Evolutionary conservation across 2,888 invertebrate species (phyloP).

Genomic region (Diploptera punctata): DNA sequence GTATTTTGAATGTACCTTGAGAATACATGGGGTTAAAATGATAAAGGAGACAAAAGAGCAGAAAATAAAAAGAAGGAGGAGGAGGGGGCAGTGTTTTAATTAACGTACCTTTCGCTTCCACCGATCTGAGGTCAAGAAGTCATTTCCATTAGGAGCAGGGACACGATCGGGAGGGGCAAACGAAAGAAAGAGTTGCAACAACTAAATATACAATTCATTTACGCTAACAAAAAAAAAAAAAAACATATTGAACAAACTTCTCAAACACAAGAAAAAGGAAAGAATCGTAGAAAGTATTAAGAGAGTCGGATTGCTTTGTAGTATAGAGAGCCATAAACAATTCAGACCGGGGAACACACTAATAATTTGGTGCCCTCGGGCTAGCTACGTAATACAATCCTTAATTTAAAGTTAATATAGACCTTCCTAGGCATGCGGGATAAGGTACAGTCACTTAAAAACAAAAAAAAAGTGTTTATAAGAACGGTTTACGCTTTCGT

Average conservation of each 20-base stretch:
- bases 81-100: slow-evolving; percentile 35
- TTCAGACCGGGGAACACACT: slow-evolving; percentile 9
- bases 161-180: no score
- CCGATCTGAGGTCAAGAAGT: slow-evolving; percentile 30
- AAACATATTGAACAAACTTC: not conserved
- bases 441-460: not conserved
- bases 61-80: not conserved
- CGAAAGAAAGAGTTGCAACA: no score
- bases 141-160: slow-evolving; percentile 34
- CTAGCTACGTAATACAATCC: slow-evolving; percentile 4
- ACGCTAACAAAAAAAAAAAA: not conserved
- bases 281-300: not conserved
- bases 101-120: slow-evolving; percentile 36
- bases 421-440: not conserved
- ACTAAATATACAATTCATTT: no score
- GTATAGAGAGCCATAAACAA: slow-evolving; percentile 10
- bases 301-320: not conserved
- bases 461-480: not conserved
- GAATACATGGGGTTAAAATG: no score
- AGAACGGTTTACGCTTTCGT: not conserved
- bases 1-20: no score
- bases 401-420: slow-evolving; percentile 24
- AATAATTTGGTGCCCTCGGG: slow-evolving; percentile 9
- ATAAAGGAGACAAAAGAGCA: not conserved
- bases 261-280: not conserved